phyloP scores from a whole-genome alignment of 2,797 vertebrate species.

The Brotula barbata region DNA sequence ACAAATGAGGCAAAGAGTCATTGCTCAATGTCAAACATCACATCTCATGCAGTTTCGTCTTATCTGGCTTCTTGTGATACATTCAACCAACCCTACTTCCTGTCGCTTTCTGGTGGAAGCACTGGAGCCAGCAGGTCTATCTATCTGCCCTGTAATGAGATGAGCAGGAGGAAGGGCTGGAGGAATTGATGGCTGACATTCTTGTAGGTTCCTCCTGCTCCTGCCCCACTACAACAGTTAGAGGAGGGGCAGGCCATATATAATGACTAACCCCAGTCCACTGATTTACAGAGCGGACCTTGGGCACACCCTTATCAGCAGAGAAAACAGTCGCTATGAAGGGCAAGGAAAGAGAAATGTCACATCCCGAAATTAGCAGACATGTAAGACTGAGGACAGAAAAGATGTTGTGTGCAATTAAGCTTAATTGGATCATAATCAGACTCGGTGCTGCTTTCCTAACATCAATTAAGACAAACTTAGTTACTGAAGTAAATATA shows the following conservation, averaged over 20 bases:
- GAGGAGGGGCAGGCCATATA: conserved; percentile 62
- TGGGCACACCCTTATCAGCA: conserved; percentile 36
- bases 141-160: conserved; percentile 70
- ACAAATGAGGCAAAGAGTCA: conserved; percentile 1
- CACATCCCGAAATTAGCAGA: conserved; percentile 36
- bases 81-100: conserved; percentile 26
- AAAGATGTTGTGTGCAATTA: conserved; percentile 17
- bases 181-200: conserved; percentile 71
- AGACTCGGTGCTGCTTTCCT: not conserved
- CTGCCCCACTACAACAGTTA: conserved; percentile 73
- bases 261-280: conserved; percentile 55
- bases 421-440: conserved; percentile 5
- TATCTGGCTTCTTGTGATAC: conserved; percentile 16
- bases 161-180: conserved; percentile 53
- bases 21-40: conserved; percentile 1
- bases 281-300: conserved; percentile 63
- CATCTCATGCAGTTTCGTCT: conserved; percentile 18
- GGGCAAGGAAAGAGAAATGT: conserved; percentile 48
- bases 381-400: conserved; percentile 26
- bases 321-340: conserved; percentile 41
- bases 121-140: conserved; percentile 52
- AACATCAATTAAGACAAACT: conserved; percentile 14
- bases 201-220: conserved; percentile 67
- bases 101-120: conserved; percentile 43
- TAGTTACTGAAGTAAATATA: not conserved